phyloP scores from a whole-genome alignment of 1,140 invertebrate species.

The Frieseomelitta varia region DNA sequence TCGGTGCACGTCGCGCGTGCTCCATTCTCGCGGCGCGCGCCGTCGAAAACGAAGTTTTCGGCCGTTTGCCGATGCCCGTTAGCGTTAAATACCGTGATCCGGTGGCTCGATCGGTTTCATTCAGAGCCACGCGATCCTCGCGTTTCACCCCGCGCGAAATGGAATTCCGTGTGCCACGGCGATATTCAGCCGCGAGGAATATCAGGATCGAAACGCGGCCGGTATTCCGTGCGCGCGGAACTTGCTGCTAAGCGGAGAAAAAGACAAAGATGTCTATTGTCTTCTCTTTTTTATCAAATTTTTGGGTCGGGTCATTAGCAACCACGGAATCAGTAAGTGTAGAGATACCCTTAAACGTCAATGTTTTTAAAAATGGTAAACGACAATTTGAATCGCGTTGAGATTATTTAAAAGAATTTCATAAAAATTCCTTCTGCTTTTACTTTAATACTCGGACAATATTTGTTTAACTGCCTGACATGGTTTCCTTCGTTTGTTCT shows the following conservation, averaged over 20 bases:
- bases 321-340: too few relatives aligned
- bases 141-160: not conserved
- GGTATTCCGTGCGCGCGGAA: slow-evolving; percentile 8
- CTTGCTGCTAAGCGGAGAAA: not conserved
- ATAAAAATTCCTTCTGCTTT: too few relatives aligned
- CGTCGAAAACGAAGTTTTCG: not conserved
- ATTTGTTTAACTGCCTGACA: too few relatives aligned
- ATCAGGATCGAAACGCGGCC: not conserved
- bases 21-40: not conserved
- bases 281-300: not conserved
- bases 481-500: too few relatives aligned
- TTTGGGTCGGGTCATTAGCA: not conserved
- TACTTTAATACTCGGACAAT: too few relatives aligned
- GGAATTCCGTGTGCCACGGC: not conserved
- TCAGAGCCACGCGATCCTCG: not conserved
- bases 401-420: too few relatives aligned
- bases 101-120: not conserved
- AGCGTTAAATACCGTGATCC: not conserved
- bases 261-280: too few relatives aligned
- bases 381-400: too few relatives aligned
- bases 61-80: not conserved
- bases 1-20: not conserved
- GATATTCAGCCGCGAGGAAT: not conserved
- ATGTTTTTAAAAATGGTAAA: too few relatives aligned
- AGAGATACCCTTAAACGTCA: too few relatives aligned